Conservation (phyloP, 2,113 vertebrate species). For the Pangasianodon hypophthalmus region DNA sequence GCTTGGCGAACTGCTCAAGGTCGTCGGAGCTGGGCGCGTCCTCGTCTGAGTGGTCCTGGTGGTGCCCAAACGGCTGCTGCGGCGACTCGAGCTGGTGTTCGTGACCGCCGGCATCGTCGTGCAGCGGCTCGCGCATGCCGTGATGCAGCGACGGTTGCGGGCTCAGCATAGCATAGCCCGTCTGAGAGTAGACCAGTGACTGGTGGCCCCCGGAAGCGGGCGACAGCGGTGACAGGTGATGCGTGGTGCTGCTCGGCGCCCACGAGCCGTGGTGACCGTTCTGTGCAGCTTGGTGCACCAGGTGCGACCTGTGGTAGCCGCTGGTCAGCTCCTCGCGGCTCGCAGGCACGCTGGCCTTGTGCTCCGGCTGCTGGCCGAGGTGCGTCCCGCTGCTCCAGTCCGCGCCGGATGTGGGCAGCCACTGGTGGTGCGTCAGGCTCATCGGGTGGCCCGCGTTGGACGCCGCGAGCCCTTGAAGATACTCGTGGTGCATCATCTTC, state of each 20-base stretch:
- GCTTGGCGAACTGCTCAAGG: conserved; percentile 98
- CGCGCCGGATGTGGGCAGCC: conserved; percentile 85
- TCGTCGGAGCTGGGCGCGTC: conserved; percentile 97
- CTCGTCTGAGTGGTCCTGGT: conserved; percentile 94
- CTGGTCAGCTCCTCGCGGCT: conserved; percentile 83
- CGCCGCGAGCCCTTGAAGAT: conserved; percentile 88
- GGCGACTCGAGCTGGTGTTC: conserved; percentile 83
- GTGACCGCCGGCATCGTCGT: conserved; percentile 81
- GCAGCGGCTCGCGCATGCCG: conserved; percentile 85
- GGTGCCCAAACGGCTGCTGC: conserved; percentile 85
- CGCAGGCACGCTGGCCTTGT: conserved; percentile 80
- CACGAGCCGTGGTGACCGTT: conserved; percentile 82
- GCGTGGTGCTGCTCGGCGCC: conserved; percentile 82
- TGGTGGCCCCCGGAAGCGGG: conserved; percentile 88
- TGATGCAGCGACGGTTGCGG: conserved; percentile 84
- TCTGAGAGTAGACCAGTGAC: conserved; percentile 89
- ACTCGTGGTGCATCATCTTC: conserved; percentile 99
- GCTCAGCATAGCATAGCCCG: conserved; percentile 87
- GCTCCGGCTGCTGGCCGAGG: conserved; percentile 83
- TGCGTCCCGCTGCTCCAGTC: conserved; percentile 89
- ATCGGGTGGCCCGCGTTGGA: conserved; percentile 92
- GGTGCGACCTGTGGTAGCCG: conserved; percentile 85
- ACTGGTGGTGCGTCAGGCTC: conserved; percentile 93
- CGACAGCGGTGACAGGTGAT: conserved; percentile 90
- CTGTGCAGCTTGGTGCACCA: conserved; percentile 88